Evolutionary conservation across 2,113 vertebrate species (phyloP), one percentile per base, ranked within the genome.

Genomic region (Cettia cetti): DNA sequence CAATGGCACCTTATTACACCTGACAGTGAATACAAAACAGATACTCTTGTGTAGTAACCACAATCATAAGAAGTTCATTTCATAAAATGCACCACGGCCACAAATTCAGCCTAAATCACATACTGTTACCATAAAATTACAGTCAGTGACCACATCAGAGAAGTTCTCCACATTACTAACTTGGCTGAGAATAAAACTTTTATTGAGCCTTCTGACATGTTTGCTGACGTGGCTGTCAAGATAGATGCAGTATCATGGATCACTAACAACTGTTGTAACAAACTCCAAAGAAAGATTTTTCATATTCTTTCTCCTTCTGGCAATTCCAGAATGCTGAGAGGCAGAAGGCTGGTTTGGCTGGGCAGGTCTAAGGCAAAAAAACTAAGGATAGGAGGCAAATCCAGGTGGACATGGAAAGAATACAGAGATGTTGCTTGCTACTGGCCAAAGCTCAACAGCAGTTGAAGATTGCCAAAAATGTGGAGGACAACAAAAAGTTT

Each of bases 231-330:
- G n/a, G 44, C 44, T 49, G 17, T 16, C 4, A 53, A 53, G 31
- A 69, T 2, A 71, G 4, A 47, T 1, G 2, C 6, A 60, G 6
- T 15, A 6, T 31, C 92, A 39, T 35, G 4, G 12, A 68, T 27
- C 26, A 49, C 27, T 13, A 66, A 31, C 9, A 49, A 39, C 2
- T 3, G 1, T 2, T 40, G 23, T 4, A 56, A 39, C 8, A 1
- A 64, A 63, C 6, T 40, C 13, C 2, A 60, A 86, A 71, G 31
- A 17, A 37, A 5, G 0, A 12, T 18, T 69, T 47, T 42, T 56
- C 2, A 3, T 24, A 69, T 83, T 42, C 14, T 15, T 44, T 20
- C 18, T 59, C 6, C 57, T 47, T 66, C n/a, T 40, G 30, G 11
- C 20, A 61, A 35, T 61, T 47, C 11, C 24, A 68, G 9, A 61